These are phyloP conservation scores for Pandemis cinnamomeana DNA, from an alignment of 2,888 invertebrate species.

Conservation along the genomic window DNA sequence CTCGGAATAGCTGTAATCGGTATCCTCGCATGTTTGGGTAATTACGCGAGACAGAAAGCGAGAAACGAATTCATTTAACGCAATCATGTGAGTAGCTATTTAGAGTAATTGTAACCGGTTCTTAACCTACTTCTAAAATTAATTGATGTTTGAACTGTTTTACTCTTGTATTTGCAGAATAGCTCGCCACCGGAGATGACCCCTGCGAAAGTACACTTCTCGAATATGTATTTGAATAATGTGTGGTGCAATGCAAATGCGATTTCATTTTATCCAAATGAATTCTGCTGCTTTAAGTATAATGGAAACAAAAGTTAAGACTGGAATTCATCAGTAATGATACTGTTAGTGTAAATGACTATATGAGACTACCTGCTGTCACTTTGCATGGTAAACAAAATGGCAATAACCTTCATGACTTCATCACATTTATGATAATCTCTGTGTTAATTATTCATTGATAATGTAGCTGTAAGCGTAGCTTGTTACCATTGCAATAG, in stretches of 20 bases:
- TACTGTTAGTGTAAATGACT: neutral
- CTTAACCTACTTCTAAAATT: conserved; percentile 21
- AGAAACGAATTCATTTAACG: conserved; percentile 78
- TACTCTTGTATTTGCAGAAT: conserved; percentile 26
- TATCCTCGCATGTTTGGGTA: conserved; percentile 88
- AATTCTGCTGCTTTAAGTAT: neutral
- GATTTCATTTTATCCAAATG: neutral
- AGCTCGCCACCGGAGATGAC: conserved; percentile 19
- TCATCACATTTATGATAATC: conserved; percentile 9
- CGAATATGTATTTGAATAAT: conserved; percentile 10
- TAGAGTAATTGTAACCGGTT: conserved; percentile 31
- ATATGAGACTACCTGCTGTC: neutral
- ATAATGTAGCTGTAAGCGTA: conserved; percentile 21
- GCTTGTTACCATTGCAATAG: conserved; percentile 10
- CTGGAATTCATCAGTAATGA: conserved; percentile 10
- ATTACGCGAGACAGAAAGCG: conserved; percentile 86
- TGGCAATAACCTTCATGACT: conserved; percentile 7
- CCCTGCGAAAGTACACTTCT: conserved; percentile 12
- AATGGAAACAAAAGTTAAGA: conserved; percentile 14
- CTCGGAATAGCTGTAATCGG: conserved; percentile 85
- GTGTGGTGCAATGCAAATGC: conserved; percentile 1
- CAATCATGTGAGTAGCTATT: conserved; percentile 54
- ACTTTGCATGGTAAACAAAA: neutral
- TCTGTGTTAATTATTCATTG: conserved; percentile 17
- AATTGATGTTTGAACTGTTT: conserved; percentile 21